Percentiles rank a stretch among this genome's conserved stretches.
Evolutionary conservation across 92 coral and sea anemone species (phyloP).

Genomic region (Bergia sp.): DNA sequence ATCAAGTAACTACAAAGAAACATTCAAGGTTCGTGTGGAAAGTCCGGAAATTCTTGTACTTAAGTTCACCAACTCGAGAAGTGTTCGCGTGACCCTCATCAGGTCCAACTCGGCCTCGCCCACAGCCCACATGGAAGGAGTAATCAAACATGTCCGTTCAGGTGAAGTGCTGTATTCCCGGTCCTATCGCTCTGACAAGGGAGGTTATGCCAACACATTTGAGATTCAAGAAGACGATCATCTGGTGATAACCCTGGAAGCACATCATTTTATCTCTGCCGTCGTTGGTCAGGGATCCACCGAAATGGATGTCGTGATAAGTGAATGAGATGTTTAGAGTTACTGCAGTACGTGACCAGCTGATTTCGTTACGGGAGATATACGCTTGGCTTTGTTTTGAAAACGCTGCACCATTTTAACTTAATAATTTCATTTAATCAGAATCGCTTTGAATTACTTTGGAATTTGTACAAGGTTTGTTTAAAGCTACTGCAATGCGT

Average conservation of each 20-base stretch:
- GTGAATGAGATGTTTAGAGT: no score
- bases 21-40: slow-evolving; percentile 49
- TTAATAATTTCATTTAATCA: no score
- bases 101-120: slow-evolving; percentile 24
- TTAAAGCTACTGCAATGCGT: no score
- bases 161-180: slow-evolving; percentile 33
- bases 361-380: no score
- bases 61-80: slow-evolving; percentile 20
- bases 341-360: no score
- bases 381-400: no score
- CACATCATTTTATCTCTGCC: slow-evolving; percentile 46
- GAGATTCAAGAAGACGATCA: slow-evolving; percentile 10
- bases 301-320: slow-evolving; percentile 40
- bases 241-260: slow-evolving; percentile 42
- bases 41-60: slow-evolving; percentile 43
- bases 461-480: no score
- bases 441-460: no score
- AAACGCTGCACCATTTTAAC: no score
- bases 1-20: slow-evolving; percentile 14
- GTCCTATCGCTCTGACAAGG: slow-evolving; percentile 53
- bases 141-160: slow-evolving; percentile 34
- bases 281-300: slow-evolving; percentile 48
- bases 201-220: slow-evolving; percentile 40
- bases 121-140: slow-evolving; percentile 57
- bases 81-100: neutral